Evolutionary conservation across 2,888 invertebrate genomes (phyloP), one percentile per base, ranked within the genome.

Genomic region (Leucophenga maculata): DNA sequence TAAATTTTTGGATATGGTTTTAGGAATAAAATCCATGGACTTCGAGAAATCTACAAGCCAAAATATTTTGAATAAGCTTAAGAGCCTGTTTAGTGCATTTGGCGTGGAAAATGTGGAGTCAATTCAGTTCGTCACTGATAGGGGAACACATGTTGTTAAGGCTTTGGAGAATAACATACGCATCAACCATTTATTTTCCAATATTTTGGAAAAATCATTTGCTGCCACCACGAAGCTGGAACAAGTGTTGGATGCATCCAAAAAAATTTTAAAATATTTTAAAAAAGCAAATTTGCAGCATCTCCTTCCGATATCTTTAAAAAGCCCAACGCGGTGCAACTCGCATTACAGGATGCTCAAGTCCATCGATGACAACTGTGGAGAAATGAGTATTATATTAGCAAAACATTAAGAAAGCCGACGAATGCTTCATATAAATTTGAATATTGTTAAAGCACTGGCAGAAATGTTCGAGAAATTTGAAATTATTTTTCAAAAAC

Each of bases 11-110:
- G 70, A 74, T 57, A 67, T 74, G 20, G 18, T 69, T 31, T 67
- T 74, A 50, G 70, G 73, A 50, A 16, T 74, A 60, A 75, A 72
- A 67, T 75, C 75, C 1, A 72, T 73, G 72, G 74, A 74, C 64
- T 75, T 75, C 65, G 50, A 69, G 22, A 59, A 66, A 31, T 72
- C 71, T 32, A 73, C 71, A 3, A 57, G 65, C 60, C 65, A 62
- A 6, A 69, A 72, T 44, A 73, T 73, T 67, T 32, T 67, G 22
- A 44, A 18, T 20, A 72, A 72, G 44, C 48, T 71, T 9, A 67
- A 67, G 22, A 68, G n/a, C 32, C 55, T 68, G 13, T 74, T 72
- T 67, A 16, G 13, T 50, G 70, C 74, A 48, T 74, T 72, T 65
- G 70, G 57, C 32, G 60, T 74, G 4, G n/a, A 69, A 48, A 68